A percentile compares a stretch with the other conserved stretches of the same genome.
phyloP scores from a whole-genome alignment of 2,888 invertebrate species.

The Pristionchus fissidentatus region DNA sequence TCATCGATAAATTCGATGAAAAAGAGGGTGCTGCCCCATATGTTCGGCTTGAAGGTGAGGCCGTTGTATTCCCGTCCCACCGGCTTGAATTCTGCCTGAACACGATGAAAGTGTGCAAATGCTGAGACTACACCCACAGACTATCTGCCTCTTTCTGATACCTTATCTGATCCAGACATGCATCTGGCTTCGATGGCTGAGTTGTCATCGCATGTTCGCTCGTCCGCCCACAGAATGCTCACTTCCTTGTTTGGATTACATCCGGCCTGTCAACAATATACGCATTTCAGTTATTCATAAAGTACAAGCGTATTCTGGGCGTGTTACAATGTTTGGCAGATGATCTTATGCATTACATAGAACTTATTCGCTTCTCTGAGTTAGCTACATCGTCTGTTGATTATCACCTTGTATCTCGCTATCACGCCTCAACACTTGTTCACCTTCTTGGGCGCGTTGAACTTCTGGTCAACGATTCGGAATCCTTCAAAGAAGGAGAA shows the following conservation, averaged over 20 bases:
- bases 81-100: conserved; percentile 47
- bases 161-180: conserved; percentile 36
- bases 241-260: conserved; percentile 52
- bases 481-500: conserved; percentile 50
- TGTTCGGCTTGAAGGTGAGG: conserved; percentile 49
- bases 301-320: too few relatives aligned
- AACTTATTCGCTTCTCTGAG: too few relatives aligned
- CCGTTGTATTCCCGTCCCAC: conserved; percentile 48
- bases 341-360: too few relatives aligned
- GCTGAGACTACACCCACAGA: not conserved
- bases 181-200: conserved; percentile 45
- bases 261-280: conserved; percentile 26
- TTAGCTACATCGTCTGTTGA: too few relatives aligned
- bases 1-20: conserved; percentile 50
- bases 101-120: not conserved
- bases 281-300: too few relatives aligned
- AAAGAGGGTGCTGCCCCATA: conserved; percentile 48
- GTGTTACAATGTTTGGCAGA: too few relatives aligned
- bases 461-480: conserved; percentile 46
- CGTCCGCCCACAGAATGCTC: conserved; percentile 50
- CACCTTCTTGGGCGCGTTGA: conserved; percentile 48
- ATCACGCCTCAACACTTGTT: not conserved
- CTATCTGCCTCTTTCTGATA: conserved; percentile 37
- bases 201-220: conserved; percentile 50
- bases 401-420: too few relatives aligned